Percentiles rank a stretch among this genome's conserved stretches.
Conservation (phyloP, 2,113 vertebrate species). For the Xenopus borealis region DNA sequence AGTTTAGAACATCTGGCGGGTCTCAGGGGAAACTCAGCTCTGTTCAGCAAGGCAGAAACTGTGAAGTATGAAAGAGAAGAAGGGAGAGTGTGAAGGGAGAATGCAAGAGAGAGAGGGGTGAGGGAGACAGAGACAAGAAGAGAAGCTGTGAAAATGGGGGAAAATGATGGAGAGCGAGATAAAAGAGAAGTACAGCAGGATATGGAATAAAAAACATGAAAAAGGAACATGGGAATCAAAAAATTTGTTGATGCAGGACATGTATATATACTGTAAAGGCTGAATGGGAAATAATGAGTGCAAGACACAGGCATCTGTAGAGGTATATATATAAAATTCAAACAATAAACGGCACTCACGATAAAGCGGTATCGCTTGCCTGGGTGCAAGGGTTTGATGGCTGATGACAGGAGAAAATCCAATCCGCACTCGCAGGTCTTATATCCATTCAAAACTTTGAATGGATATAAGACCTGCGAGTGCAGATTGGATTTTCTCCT, state of each 20-base stretch:
- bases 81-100: slow-evolving; percentile 9
- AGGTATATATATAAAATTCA: no score
- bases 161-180: slow-evolving; percentile 17
- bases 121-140: slow-evolving; percentile 12
- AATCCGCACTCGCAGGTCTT: no score
- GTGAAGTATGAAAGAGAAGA: slow-evolving; percentile 58
- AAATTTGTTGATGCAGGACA: not conserved
- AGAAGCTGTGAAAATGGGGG: slow-evolving; percentile 14
- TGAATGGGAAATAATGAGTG: no score
- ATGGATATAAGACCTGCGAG: no score
- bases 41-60: slow-evolving; percentile 61
- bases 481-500: no score
- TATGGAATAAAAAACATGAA: not conserved
- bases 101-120: slow-evolving; percentile 4
- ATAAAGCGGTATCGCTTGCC: no score
- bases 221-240: not conserved
- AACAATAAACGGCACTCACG: no score
- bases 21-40: slow-evolving; percentile 61
- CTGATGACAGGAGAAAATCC: no score
- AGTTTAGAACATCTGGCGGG: slow-evolving; percentile 64
- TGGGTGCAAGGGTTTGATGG: no score
- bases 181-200: slow-evolving; percentile 5
- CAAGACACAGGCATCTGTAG: no score
- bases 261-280: no score
- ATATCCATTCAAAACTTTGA: no score